Base-by-base conservation (phyloP, 2,888 invertebrate species). In the Prostheceraeus crozeri region DNA sequence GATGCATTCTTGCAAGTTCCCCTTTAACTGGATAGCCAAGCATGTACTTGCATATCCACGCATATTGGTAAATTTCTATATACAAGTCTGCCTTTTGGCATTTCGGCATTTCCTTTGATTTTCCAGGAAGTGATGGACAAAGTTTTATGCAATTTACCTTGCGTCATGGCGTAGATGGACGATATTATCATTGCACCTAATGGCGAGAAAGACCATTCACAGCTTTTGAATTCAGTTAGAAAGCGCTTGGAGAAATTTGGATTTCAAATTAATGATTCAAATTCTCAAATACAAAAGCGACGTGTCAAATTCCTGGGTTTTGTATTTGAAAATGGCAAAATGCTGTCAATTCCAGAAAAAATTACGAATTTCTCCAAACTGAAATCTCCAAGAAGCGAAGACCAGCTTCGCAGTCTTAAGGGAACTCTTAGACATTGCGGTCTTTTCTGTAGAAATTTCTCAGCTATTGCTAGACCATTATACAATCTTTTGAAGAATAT, bases 41-140 rank as follows among this genome's bases (percentile, higher is more conserved):
- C 25, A 8, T 31, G 25, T 14, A 57, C 59, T 33, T 58, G 27
- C n/a, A 57, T 57, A 3, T 57, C 57, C 6, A 57, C 57, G 3
- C 57, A 57, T 21, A 16, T 57, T n/a, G 57, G 58, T 21, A 14
- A 58, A 6, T 57, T 57, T 33, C 28, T 28, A 2, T 57, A 58
- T 11, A 57, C 27, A 23, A 58, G 27, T n/a, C 23, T 57, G 19
- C 59, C 23, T 28, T 57, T 57, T 21, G 59, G 57, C 14, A 59
- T 57, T 19, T 57, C 57, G 6, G 57, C 57, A 19, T 56, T 57
- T 16, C 59, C 57, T 8, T 10, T 55, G 2, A 57, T 57, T 16
- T 57, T 57, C 25, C 57, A 57, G 31, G 57, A 57, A 58, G 54
- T 46, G 16, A 58, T 56, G 11, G 19, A 57, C 21, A 28, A 55